Evolutionary conservation across 2,888 invertebrate genomes (phyloP).

Genomic region (Bibio marci): DNA sequence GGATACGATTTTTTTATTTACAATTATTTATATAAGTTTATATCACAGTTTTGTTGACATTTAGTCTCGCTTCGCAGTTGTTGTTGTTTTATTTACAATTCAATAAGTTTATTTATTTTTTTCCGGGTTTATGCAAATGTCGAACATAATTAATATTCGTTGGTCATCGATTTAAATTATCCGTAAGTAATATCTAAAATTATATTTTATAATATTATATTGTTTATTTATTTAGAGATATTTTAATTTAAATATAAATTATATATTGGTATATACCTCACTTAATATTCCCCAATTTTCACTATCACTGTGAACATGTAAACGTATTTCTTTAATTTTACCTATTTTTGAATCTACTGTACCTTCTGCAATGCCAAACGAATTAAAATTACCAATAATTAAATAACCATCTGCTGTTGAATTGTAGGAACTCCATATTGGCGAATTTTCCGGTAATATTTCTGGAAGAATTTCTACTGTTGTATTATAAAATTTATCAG

Average conservation of each 20-base stretch:
- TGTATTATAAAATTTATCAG: conserved; percentile 75
- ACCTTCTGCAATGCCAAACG: conserved; percentile 65
- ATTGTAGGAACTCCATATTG: conserved; percentile 36
- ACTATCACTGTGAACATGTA: conserved; percentile 65
- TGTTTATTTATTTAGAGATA: no score
- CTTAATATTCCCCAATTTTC: conserved; percentile 83
- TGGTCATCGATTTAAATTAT: conserved; percentile 1
- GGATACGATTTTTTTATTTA: no score
- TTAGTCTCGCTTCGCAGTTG: neutral
- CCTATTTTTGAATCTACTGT: conserved; percentile 45
- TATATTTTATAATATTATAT: neutral
- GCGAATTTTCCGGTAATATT: conserved; percentile 25
- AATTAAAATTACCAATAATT: conserved; percentile 58
- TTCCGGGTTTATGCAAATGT: no score
- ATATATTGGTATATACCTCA: conserved; percentile 67
- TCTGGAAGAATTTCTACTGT: conserved; percentile 62
- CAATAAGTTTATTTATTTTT: no score
- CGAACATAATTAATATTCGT: no score
- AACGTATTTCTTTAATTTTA: conserved; percentile 48
- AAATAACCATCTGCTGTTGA: conserved; percentile 50
- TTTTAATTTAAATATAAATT: no score
- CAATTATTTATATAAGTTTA: no score
- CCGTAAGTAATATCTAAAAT: conserved; percentile 1
- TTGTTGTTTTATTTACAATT: neutral
- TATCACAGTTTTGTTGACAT: conserved; percentile 5